Evolutionary conservation across 37 sponge, comb jelly and placozoan species (phyloP).

Genomic region (Cladorhizidae sp.): DNA sequence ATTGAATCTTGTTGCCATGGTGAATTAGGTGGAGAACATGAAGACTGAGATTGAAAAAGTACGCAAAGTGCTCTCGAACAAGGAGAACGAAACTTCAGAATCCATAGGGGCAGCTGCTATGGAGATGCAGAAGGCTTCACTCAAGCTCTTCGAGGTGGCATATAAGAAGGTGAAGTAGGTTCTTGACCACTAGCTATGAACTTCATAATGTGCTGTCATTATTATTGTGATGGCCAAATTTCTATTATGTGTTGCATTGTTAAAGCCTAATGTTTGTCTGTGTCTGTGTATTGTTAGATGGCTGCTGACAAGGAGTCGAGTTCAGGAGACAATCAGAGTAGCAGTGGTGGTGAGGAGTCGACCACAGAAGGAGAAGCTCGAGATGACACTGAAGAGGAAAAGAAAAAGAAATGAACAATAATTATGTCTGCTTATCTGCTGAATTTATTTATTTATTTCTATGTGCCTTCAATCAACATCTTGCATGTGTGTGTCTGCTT

Average conservation of each 20-base stretch:
- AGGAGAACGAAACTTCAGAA: conserved; percentile 87
- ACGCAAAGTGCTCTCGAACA: conserved; percentile 68
- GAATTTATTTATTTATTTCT: too few species aligned
- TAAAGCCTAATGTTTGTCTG: not conserved
- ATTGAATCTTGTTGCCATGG: not conserved
- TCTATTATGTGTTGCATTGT: not conserved
- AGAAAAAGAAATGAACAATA: conserved; percentile 2
- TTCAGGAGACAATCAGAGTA: not conserved
- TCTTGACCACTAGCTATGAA: too few species aligned
- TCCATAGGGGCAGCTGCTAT: conserved; percentile 66
- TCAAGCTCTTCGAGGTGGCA: conserved; percentile 98
- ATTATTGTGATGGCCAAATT: not conserved
- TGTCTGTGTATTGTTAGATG: conserved; percentile 20
- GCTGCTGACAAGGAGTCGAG: conserved; percentile 41
- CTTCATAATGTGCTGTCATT: too few species aligned
- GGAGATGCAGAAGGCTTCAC: conserved; percentile 91
- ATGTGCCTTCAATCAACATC: too few species aligned
- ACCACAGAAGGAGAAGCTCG: conserved; percentile 81
- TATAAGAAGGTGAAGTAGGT: conserved; percentile 83
- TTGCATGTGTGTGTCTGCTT: too few species aligned
- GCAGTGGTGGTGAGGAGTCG: conserved; percentile 4
- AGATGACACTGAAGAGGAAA: conserved; percentile 66
- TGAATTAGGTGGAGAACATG: conserved; percentile 66
- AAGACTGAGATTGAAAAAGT: conserved; percentile 77
- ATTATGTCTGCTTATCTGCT: too few species aligned